phyloP scores from a whole-genome alignment of 2,797 vertebrate genomes.

The Echeneis naucrates region DNA sequence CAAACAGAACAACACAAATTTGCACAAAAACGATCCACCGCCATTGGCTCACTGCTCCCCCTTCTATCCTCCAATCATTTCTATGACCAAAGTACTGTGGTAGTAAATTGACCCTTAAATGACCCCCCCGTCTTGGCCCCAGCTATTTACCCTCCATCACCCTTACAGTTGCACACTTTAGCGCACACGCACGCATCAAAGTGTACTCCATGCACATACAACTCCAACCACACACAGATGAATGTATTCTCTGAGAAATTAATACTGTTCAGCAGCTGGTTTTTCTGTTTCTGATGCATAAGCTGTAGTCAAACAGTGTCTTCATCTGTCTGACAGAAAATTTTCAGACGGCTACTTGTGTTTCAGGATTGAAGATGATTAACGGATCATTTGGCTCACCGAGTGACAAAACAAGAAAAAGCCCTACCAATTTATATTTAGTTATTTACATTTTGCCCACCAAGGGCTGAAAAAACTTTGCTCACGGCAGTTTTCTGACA shows the following conservation, averaged over 20 bases:
- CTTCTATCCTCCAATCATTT: constrained; percentile 76
- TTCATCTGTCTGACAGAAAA: constrained; percentile 41
- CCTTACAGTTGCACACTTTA: constrained; percentile 57
- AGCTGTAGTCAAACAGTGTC: constrained; percentile 56
- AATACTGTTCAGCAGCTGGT: constrained; percentile 66
- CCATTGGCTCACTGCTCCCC: constrained; percentile 74
- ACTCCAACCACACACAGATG: constrained; percentile 70
- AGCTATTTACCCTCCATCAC: constrained; percentile 49
- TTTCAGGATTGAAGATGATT: constrained; percentile 32
- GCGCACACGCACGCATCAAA: constrained; percentile 51
- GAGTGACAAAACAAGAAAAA: not conserved
- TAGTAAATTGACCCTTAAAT: constrained; percentile 70
- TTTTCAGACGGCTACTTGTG: constrained; percentile 35
- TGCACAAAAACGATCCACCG: constrained; percentile 78
- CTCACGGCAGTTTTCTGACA: constrained; percentile 31
- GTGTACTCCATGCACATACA: constrained; percentile 37
- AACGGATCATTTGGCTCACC: constrained; percentile 22
- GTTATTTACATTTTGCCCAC: not conserved
- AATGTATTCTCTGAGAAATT: constrained; percentile 82
- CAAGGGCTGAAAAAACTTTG: constrained; percentile 14
- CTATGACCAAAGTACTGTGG: constrained; percentile 87
- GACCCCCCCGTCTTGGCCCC: constrained; percentile 48
- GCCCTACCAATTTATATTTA: constrained; percentile 19
- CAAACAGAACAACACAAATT: constrained; percentile 73
- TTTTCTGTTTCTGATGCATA: constrained; percentile 50